phyloP scores from a whole-genome alignment of 2,113 vertebrate genomes.

The Pleuronectes platessa region DNA sequence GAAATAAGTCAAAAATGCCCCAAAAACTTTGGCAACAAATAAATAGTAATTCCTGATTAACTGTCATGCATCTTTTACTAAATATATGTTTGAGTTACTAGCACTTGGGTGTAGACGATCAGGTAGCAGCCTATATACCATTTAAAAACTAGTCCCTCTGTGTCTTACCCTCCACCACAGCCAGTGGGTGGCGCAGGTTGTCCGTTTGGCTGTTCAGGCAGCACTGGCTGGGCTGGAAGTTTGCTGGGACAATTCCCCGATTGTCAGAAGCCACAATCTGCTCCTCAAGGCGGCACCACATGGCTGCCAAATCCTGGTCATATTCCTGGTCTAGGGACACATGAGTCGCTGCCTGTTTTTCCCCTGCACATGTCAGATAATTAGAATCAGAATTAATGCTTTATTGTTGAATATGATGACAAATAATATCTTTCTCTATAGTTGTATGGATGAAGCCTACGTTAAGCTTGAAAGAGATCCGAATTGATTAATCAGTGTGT shows the following conservation, averaged over 20 bases:
- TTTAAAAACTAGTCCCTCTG: neutral
- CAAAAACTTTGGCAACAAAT: neutral
- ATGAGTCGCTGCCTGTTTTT: slow-evolving; percentile 96
- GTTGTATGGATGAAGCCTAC: neutral
- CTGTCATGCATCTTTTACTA: neutral
- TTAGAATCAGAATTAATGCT: neutral
- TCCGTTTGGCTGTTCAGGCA: slow-evolving; percentile 94
- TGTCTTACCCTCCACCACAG: slow-evolving; percentile 89
- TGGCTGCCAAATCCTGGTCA: slow-evolving; percentile 88
- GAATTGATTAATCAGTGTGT: slow-evolving; percentile 37
- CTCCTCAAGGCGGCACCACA: slow-evolving; percentile 95
- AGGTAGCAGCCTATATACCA: neutral
- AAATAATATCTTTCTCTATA: no score
- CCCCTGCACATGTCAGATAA: slow-evolving; percentile 81
- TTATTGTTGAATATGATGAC: neutral
- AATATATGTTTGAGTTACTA: neutral
- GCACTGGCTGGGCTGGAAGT: slow-evolving; percentile 91
- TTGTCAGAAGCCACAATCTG: slow-evolving; percentile 89
- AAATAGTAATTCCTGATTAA: neutral
- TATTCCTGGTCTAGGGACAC: slow-evolving; percentile 96
- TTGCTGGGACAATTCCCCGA: slow-evolving; percentile 83
- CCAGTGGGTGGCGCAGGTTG: slow-evolving; percentile 91
- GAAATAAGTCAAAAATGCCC: no score
- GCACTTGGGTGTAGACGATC: neutral
- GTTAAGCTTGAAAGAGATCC: neutral